Percentiles rank a stretch among this genome's conserved stretches.
phyloP scores from a whole-genome alignment of 2,888 invertebrate species.

The Sipunculus nudus region DNA sequence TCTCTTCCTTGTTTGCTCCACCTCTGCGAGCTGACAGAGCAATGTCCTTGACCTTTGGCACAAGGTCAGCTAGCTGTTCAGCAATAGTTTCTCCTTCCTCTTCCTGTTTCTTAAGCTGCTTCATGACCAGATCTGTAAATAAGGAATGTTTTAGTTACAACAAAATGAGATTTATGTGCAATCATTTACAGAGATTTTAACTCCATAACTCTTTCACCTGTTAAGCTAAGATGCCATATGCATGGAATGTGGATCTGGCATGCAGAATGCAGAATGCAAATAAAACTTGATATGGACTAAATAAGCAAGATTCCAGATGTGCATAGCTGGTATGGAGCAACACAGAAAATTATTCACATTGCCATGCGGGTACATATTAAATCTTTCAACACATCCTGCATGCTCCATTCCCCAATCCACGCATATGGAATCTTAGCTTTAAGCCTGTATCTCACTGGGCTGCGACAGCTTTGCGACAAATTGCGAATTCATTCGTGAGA shows the following conservation, averaged over 20 bases:
- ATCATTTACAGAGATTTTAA: neutral
- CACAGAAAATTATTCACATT: too few relatives aligned
- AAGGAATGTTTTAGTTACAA: slow-evolving; percentile 28
- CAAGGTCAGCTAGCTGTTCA: slow-evolving; percentile 27
- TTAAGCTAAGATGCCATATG: neutral
- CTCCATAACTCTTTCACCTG: too few relatives aligned
- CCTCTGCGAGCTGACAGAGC: slow-evolving; percentile 42
- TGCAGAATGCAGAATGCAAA: neutral
- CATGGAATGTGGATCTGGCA: neutral
- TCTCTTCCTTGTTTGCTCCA: too few relatives aligned
- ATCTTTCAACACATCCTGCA: too few relatives aligned
- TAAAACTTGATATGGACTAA: neutral
- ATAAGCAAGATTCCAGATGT: neutral
- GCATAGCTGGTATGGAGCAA: too few relatives aligned
- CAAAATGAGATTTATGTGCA: neutral
- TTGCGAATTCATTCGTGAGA: too few relatives aligned
- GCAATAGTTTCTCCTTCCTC: slow-evolving; percentile 18
- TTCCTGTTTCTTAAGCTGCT: slow-evolving; percentile 35
- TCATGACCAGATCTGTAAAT: slow-evolving; percentile 68
- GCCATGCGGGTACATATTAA: too few relatives aligned
- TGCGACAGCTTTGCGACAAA: too few relatives aligned
- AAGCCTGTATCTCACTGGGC: too few relatives aligned
- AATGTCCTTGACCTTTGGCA: slow-evolving; percentile 47
- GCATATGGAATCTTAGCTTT: too few relatives aligned
- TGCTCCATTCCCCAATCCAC: too few relatives aligned